phyloP scores from a whole-genome alignment of 2,113 vertebrate species.

The Bolborhynchus lineola region DNA sequence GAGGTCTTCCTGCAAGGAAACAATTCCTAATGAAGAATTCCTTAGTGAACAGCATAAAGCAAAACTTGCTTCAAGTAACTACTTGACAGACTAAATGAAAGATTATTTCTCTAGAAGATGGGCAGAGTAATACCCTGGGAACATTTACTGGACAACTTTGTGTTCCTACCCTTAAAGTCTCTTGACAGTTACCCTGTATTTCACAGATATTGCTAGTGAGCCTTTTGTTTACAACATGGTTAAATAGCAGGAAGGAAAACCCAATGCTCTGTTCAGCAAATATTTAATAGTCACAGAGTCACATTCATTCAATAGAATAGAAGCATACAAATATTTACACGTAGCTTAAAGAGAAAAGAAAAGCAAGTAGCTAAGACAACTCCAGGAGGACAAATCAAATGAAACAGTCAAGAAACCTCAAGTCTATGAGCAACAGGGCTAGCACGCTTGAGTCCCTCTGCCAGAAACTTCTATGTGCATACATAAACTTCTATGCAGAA shows the following conservation, averaged over 20 bases:
- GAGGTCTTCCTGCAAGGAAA: constrained; percentile 82
- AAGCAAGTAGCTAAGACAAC: neutral
- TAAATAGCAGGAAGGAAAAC: neutral
- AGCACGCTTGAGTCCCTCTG: neutral
- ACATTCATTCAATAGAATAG: neutral
- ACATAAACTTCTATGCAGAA: neutral
- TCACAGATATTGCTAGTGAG: neutral
- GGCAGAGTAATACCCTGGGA: neutral
- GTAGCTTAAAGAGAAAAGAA: neutral
- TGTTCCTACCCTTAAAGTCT: neutral
- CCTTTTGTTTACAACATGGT: neutral
- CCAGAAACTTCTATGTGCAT: neutral
- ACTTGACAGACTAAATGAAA: neutral
- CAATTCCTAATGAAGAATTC: neutral
- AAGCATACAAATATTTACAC: neutral
- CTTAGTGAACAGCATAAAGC: neutral
- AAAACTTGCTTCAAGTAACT: neutral
- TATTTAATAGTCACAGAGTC: neutral
- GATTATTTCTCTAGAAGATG: neutral
- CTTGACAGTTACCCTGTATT: neutral
- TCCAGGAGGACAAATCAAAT: neutral
- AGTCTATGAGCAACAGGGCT: neutral
- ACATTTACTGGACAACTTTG: neutral
- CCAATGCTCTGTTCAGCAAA: neutral
- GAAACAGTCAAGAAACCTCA: neutral